Percentiles rank a stretch among this genome's conserved stretches.
Conservation (phyloP, 2,888 invertebrate species). For the Diloba caeruleocephala region DNA sequence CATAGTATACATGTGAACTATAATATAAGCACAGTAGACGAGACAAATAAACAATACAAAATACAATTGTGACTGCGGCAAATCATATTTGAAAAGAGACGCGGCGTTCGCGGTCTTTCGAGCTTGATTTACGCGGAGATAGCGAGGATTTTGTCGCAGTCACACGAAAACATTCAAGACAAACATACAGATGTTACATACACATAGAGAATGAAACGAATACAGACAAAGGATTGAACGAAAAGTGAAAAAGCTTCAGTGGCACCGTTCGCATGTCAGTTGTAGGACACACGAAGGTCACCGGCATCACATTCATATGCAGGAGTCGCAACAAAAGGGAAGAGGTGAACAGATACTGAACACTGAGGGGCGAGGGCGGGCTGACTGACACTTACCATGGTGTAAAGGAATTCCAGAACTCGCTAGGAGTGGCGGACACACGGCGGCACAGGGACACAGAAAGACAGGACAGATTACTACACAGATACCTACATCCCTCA, state of each 20-base stretch:
- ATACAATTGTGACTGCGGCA: conserved; percentile 84
- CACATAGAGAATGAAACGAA: conserved; percentile 90
- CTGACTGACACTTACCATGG: conserved; percentile 97
- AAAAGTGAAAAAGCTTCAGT: conserved; percentile 86
- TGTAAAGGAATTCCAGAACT: conserved; percentile 99
- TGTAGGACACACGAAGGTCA: conserved; percentile 81
- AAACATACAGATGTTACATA: conserved; percentile 90
- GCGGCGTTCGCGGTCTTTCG: conserved; percentile 56
- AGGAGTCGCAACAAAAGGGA: conserved; percentile 88
- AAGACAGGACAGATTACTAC: conserved; percentile 91
- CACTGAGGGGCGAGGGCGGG: conserved; percentile 90
- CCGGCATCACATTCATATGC: conserved; percentile 88
- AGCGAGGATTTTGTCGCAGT: conserved; percentile 79
- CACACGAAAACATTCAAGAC: conserved; percentile 87
- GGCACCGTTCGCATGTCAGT: conserved; percentile 82
- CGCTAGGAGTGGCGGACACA: conserved; percentile 95
- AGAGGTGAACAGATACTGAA: conserved; percentile 88
- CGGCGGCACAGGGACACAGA: conserved; percentile 92
- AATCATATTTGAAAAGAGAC: conserved; percentile 70
- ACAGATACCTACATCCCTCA: conserved; percentile 90
- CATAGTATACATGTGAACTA: conserved; percentile 80
- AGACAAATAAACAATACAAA: conserved; percentile 88
- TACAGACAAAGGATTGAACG: conserved; percentile 88
- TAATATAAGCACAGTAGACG: conserved; percentile 88
- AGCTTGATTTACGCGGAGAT: conserved; percentile 64